Conservation (phyloP, 2,113 vertebrate genomes). For the Albula goreensis region DNA sequence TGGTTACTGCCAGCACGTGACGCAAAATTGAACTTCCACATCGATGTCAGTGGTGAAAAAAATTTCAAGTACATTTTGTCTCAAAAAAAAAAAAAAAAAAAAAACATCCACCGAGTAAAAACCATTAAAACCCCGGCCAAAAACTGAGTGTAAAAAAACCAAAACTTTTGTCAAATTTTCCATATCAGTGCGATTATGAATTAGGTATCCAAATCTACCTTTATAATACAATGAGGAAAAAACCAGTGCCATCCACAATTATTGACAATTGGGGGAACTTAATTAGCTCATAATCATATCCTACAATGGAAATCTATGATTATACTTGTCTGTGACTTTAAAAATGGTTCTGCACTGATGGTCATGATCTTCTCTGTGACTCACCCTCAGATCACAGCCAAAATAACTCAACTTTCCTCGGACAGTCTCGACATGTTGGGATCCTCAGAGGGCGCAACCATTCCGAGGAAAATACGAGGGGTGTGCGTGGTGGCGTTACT, state of each 20-base stretch:
- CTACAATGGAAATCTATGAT: not conserved
- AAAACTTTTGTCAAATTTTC: too few species aligned
- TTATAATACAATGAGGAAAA: not conserved
- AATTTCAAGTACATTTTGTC: not conserved
- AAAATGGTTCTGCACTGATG: conserved; percentile 16
- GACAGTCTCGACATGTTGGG: conserved; percentile 49
- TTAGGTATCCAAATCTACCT: too few species aligned
- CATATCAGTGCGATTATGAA: too few species aligned
- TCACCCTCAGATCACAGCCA: conserved; percentile 47
- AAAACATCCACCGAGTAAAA: too few species aligned
- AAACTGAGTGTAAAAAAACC: too few species aligned
- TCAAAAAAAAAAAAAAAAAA: too few species aligned
- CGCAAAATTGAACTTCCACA: not conserved
- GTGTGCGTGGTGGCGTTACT: not conserved
- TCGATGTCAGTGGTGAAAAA: not conserved
- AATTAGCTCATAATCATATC: not conserved
- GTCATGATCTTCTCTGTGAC: conserved; percentile 33
- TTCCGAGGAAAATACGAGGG: conserved; percentile 10
- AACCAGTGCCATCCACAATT: not conserved
- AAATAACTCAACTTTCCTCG: conserved; percentile 52
- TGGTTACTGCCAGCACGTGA: conserved; percentile 3
- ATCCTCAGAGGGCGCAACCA: conserved; percentile 23
- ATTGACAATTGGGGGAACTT: not conserved
- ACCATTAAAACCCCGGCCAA: too few species aligned
- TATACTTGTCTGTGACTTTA: conserved; percentile 20